phyloP scores from a whole-genome alignment of 2,113 vertebrate genomes.

The Leuciscus idus region DNA sequence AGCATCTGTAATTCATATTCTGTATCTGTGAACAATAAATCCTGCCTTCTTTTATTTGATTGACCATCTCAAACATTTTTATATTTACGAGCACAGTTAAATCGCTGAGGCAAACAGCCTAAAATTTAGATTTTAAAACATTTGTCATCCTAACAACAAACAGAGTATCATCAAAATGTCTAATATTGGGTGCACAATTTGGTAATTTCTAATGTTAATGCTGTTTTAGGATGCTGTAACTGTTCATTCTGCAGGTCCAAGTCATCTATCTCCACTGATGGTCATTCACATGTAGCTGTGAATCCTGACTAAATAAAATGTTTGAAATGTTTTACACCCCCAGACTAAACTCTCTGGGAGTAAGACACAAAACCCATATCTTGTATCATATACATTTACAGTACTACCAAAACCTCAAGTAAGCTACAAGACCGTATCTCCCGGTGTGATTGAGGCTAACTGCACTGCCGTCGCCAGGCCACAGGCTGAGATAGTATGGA shows the following conservation, averaged over 20 bases:
- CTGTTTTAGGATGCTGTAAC: not conserved
- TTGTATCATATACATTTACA: conserved; percentile 49
- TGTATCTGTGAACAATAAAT: not conserved
- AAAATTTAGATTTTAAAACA: not conserved
- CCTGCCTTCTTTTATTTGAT: not conserved
- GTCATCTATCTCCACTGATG: not conserved
- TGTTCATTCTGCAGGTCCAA: not conserved
- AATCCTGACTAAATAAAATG: not conserved
- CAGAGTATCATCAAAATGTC: not conserved
- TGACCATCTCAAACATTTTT: not conserved
- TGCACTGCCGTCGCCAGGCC: conserved; percentile 74
- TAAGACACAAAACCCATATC: conserved; percentile 5
- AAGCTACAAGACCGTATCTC: conserved; percentile 61
- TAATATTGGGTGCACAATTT: not conserved
- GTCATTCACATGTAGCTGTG: not conserved
- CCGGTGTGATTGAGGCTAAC: conserved; percentile 74
- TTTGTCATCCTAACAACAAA: not conserved
- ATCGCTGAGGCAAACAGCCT: not conserved
- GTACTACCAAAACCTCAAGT: conserved; percentile 76
- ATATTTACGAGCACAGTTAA: not conserved
- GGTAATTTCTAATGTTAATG: not conserved
- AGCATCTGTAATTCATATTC: not conserved
- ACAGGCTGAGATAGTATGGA: conserved; percentile 69
- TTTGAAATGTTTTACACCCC: no score
- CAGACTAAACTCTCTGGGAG: not conserved